Evolutionary conservation across 2,797 vertebrate genomes (phyloP).

Genomic region (Rhinophrynus dorsalis): DNA sequence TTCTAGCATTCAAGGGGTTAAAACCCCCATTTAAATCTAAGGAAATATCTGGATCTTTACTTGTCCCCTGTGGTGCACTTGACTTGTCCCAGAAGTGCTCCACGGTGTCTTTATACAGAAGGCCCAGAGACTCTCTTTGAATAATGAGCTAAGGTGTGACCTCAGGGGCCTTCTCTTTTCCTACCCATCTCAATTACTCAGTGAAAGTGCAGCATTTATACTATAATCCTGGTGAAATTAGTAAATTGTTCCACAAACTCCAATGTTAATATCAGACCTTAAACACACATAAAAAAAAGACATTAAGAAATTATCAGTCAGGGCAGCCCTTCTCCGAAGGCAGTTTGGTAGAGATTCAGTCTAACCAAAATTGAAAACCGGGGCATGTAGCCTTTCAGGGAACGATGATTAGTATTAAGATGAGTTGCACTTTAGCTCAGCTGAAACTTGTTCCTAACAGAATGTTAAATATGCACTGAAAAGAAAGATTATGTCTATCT

Average conservation of each 20-base stretch:
- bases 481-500: constrained; percentile 93
- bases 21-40: no score
- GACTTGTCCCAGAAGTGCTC: no score
- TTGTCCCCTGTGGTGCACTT: no score
- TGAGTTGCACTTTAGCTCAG: constrained; percentile 74
- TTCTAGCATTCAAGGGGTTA: no score
- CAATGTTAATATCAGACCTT: not conserved
- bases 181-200: constrained; percentile 8
- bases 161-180: not conserved
- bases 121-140: no score
- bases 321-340: constrained; percentile 34
- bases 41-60: no score
- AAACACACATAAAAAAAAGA: not conserved
- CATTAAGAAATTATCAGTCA: not conserved
- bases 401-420: constrained; percentile 69
- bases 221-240: not conserved
- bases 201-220: constrained; percentile 6
- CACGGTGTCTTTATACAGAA: no score
- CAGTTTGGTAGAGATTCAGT: constrained; percentile 59
- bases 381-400: constrained; percentile 59
- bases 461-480: constrained; percentile 93
- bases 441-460: constrained; percentile 89
- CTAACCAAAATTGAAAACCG: constrained; percentile 61
- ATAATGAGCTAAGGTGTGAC: not conserved
- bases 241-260: not conserved